A percentile compares a stretch with the other conserved stretches of the same genome.
Conservation (phyloP, 92 coral and sea anemone genomes). For the Phenganax marumi region DNA sequence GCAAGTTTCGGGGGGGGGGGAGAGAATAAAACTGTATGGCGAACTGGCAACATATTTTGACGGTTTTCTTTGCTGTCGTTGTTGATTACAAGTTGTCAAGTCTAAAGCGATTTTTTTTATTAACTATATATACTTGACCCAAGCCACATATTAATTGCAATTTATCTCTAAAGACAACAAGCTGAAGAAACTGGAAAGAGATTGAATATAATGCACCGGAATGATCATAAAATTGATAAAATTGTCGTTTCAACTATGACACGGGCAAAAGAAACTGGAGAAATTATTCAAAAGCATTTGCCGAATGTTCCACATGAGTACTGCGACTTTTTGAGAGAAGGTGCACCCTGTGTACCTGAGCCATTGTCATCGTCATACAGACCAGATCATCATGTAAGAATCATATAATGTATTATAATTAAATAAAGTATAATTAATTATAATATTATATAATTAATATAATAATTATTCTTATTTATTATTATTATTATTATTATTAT, state of each 20-base stretch:
- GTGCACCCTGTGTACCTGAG: conserved; percentile 87
- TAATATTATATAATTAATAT: too few species aligned
- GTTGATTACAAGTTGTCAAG: not conserved
- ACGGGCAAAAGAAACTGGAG: conserved; percentile 87
- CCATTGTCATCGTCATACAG: conserved; percentile 83
- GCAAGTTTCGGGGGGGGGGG: too few species aligned
- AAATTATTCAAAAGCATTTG: conserved; percentile 64
- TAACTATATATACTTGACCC: not conserved
- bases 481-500: too few species aligned
- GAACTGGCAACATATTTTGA: too few species aligned
- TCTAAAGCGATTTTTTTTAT: not conserved
- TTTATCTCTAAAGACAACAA: conserved; percentile 58
- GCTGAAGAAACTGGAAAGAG: conserved; percentile 81
- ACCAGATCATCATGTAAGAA: conserved; percentile 74
- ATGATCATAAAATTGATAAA: conserved; percentile 55
- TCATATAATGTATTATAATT: not conserved
- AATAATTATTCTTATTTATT: not conserved
- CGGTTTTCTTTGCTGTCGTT: not conserved
- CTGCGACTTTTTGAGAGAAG: conserved; percentile 70
- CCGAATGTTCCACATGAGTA: conserved; percentile 84
- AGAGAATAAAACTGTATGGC: too few species aligned
- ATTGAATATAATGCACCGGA: conserved; percentile 55
- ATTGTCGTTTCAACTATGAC: conserved; percentile 74
- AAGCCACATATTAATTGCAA: not conserved
- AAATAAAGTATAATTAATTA: too few species aligned